Percentiles rank a stretch among this genome's conserved stretches.
Evolutionary conservation across 1,140 invertebrate genomes (phyloP).

Genomic region (Drosophila nikananu): DNA sequence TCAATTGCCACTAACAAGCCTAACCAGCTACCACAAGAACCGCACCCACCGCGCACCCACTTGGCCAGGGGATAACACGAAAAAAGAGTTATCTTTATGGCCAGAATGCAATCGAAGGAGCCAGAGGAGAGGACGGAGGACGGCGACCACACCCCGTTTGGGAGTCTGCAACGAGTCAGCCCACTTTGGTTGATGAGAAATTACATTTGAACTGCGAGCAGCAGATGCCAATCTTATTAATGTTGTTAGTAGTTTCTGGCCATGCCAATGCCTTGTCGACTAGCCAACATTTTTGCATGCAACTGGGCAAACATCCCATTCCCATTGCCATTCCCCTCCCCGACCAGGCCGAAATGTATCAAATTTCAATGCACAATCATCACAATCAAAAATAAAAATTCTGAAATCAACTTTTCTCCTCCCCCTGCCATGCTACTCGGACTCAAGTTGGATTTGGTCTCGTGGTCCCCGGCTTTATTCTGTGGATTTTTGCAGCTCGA

Average conservation of each 20-base stretch:
- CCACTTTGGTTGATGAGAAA: conserved; percentile 82
- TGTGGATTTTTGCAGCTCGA: conserved; percentile 42
- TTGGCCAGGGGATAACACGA: conserved; percentile 19
- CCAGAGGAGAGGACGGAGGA: conserved; percentile 24
- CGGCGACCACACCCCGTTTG: conserved; percentile 61
- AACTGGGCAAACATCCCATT: conserved; percentile 44
- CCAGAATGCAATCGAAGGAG: conserved; percentile 54
- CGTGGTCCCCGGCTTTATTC: conserved; percentile 17
- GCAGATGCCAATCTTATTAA: conserved; percentile 84
- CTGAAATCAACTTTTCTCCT: conserved; percentile 73
- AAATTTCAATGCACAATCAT: conserved; percentile 84
- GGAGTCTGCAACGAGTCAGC: conserved; percentile 38
- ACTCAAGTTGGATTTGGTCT: conserved; percentile 23
- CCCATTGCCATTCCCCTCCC: neutral
- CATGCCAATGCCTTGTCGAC: conserved; percentile 78
- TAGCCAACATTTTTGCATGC: conserved; percentile 83
- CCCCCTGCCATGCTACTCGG: neutral
- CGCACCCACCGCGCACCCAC: conserved; percentile 39
- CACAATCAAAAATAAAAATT: conserved; percentile 84
- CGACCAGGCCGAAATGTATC: conserved; percentile 71
- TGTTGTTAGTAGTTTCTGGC: conserved; percentile 72
- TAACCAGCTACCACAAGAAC: conserved; percentile 59
- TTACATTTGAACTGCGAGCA: conserved; percentile 82
- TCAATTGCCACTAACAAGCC: conserved; percentile 61
- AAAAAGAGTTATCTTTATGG: conserved; percentile 67